These are phyloP conservation scores for Gerris lacustris DNA, from an alignment of 2,888 invertebrate genomes.

Conservation along the genomic window DNA sequence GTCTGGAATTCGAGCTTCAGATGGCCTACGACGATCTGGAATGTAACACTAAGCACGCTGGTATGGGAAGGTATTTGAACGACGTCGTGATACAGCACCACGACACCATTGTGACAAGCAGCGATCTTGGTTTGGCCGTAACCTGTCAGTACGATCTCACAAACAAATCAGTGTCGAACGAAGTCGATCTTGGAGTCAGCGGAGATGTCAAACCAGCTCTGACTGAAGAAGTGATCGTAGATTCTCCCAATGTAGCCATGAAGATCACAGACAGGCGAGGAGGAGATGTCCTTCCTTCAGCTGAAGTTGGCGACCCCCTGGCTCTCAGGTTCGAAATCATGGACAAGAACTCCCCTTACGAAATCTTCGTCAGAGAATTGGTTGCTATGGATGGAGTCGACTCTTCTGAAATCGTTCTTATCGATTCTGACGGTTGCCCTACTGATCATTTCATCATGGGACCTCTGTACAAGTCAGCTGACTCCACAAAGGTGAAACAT, in stretches of 20 bases:
- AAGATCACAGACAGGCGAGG: slow-evolving; percentile 75
- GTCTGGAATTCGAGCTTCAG: slow-evolving; percentile 77
- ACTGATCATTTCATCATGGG: slow-evolving; percentile 92
- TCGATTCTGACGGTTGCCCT: slow-evolving; percentile 83
- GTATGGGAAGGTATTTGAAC: slow-evolving; percentile 58
- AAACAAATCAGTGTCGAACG: slow-evolving; percentile 86
- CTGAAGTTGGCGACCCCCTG: slow-evolving; percentile 85
- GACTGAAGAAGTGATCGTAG: slow-evolving; percentile 75
- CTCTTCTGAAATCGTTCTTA: slow-evolving; percentile 80
- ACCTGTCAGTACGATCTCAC: slow-evolving; percentile 89
- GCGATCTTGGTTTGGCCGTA: slow-evolving; percentile 82
- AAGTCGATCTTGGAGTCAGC: slow-evolving; percentile 76
- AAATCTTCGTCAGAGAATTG: slow-evolving; percentile 86
- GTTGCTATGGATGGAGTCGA: slow-evolving; percentile 91
- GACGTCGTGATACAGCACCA: slow-evolving; percentile 92
- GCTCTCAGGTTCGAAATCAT: slow-evolving; percentile 83
- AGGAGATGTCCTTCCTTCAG: slow-evolving; percentile 70
- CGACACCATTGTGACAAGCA: slow-evolving; percentile 87
- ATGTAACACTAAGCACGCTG: slow-evolving; percentile 82
- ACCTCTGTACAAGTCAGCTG: slow-evolving; percentile 68
- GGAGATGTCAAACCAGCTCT: slow-evolving; percentile 77
- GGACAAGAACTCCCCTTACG: slow-evolving; percentile 85
- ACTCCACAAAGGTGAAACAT: slow-evolving; percentile 60
- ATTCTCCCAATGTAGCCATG: slow-evolving; percentile 91
- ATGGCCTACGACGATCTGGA: slow-evolving; percentile 88